A percentile compares a stretch with the other conserved stretches of the same genome.
phyloP scores from a whole-genome alignment of 2,797 vertebrate species.

The Jordanella pulchra region DNA sequence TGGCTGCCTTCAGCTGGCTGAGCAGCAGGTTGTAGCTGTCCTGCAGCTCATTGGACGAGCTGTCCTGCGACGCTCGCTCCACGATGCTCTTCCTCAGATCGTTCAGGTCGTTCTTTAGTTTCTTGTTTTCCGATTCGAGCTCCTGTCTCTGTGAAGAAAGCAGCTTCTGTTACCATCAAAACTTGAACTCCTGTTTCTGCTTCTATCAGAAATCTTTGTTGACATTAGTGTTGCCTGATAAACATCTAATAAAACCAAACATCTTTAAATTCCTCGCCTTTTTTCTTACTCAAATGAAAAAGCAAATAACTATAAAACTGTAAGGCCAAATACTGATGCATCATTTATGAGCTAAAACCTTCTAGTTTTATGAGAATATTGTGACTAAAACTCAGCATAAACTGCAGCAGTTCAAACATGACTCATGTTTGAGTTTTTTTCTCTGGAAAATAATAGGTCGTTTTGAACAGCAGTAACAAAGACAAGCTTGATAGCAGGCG shows the following conservation, averaged over 20 bases:
- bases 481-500: no score
- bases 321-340: no score
- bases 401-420: no score
- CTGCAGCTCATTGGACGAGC: slow-evolving; percentile 71
- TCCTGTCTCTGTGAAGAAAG: slow-evolving; percentile 85
- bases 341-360: no score
- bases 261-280: no score
- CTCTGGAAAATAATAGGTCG: no score
- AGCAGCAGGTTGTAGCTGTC: slow-evolving; percentile 86
- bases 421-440: no score
- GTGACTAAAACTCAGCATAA: no score
- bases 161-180: not conserved
- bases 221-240: not conserved
- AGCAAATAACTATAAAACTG: no score
- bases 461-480: no score
- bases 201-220: not conserved
- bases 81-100: slow-evolving; percentile 85
- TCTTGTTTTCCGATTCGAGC: slow-evolving; percentile 94
- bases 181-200: not conserved
- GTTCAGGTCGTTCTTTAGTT: slow-evolving; percentile 93
- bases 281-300: no score
- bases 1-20: slow-evolving; percentile 86
- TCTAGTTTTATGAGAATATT: no score
- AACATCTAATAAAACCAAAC: not conserved
- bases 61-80: slow-evolving; percentile 70